Conservation (phyloP, 1,140 invertebrate genomes). For the Ephestia elutella region DNA sequence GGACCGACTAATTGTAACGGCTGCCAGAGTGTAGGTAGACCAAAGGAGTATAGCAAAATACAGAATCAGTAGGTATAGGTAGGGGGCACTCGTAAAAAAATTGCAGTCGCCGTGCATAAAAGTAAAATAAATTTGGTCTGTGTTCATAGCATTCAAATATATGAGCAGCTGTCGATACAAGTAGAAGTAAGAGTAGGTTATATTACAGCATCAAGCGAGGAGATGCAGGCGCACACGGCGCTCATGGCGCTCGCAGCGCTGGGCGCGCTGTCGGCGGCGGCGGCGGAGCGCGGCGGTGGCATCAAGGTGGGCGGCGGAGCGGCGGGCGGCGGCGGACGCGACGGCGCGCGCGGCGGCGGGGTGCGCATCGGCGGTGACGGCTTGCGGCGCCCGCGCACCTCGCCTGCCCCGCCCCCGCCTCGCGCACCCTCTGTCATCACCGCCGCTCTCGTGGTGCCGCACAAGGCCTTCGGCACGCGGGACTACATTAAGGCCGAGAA, state of each 20-base stretch:
- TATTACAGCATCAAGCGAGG: slow-evolving; percentile 53
- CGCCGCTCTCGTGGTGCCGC: slow-evolving; percentile 83
- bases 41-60: too few relatives aligned
- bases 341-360: slow-evolving; percentile 46
- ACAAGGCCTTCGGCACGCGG: slow-evolving; percentile 83
- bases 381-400: slow-evolving; percentile 65
- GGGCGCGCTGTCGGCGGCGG: slow-evolving; percentile 49
- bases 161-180: too few relatives aligned
- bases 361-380: slow-evolving; percentile 60
- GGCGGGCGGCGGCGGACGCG: slow-evolving; percentile 35
- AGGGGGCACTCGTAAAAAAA: too few relatives aligned
- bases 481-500: slow-evolving; percentile 83
- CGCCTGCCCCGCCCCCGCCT: slow-evolving; percentile 53
- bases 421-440: slow-evolving; percentile 61
- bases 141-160: too few relatives aligned
- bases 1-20: too few relatives aligned
- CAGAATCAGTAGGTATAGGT: too few relatives aligned
- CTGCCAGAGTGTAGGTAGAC: too few relatives aligned
- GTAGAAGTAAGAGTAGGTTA: too few relatives aligned
- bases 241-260: slow-evolving; percentile 58
- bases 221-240: slow-evolving; percentile 63
- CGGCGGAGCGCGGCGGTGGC: slow-evolving; percentile 58
- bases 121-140: too few relatives aligned
- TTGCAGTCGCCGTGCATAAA: too few relatives aligned
- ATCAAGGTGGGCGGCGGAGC: slow-evolving; percentile 59